These are phyloP conservation scores for Periphyllus acericola DNA, from an alignment of 2,888 invertebrate species.

Conservation along the genomic window DNA sequence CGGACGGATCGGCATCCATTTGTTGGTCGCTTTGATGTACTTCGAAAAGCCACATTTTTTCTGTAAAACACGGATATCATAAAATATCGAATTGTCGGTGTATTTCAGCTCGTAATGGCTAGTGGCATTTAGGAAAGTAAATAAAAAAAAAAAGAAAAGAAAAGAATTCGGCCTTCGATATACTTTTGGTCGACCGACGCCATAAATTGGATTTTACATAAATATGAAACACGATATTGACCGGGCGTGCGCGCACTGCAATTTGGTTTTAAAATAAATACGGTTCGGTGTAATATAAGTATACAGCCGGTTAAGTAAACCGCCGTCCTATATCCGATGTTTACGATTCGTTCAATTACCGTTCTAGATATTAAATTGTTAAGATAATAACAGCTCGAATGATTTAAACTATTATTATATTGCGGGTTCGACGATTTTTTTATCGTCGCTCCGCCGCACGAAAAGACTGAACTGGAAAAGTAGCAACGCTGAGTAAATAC, in stretches of 20 bases:
- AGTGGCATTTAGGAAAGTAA: not conserved
- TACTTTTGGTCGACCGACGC: not conserved
- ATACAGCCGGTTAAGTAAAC: not conserved
- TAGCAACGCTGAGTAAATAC: not conserved
- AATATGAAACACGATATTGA: constrained; percentile 1
- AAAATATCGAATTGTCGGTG: not conserved
- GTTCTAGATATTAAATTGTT: not conserved
- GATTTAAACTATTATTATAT: not conserved
- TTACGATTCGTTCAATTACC: constrained; percentile 5
- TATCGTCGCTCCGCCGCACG: not conserved
- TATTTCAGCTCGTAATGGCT: not conserved
- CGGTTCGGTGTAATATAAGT: not conserved
- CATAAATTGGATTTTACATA: constrained; percentile 30
- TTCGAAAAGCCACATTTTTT: constrained; percentile 21
- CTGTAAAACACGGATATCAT: not conserved
- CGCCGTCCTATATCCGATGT: not conserved
- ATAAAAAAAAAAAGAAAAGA: constrained; percentile 3
- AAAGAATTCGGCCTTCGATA: constrained; percentile 9
- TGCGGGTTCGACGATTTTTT: not conserved
- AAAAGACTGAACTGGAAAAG: not conserved
- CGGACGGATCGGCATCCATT: constrained; percentile 29
- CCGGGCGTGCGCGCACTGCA: not conserved
- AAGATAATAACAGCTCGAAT: constrained; percentile 11
- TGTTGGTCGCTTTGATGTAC: constrained; percentile 33
- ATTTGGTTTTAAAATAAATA: constrained; percentile 19